Percentiles rank a stretch among this genome's conserved stretches.
Evolutionary conservation across 1,140 invertebrate genomes (phyloP).

Genomic region (Drosophila subpulchrella): DNA sequence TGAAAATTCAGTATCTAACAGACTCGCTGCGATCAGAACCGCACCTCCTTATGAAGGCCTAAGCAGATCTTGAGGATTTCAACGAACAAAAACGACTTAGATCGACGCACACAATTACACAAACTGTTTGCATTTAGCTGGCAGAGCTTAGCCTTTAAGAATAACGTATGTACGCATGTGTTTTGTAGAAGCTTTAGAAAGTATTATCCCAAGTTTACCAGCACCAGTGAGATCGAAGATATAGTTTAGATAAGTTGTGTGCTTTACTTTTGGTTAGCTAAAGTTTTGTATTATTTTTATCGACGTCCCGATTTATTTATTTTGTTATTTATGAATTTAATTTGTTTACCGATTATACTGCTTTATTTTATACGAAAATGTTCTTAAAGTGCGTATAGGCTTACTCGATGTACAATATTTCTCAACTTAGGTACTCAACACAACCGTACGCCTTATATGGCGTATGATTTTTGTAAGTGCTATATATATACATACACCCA

Average conservation of each 20-base stretch:
- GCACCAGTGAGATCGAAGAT: slow-evolving; percentile 54
- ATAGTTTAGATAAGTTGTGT: slow-evolving; percentile 42
- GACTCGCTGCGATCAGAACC: slow-evolving; percentile 83
- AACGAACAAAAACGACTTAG: slow-evolving; percentile 24
- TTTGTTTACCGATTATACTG: slow-evolving; percentile 22
- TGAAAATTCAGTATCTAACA: slow-evolving; percentile 84
- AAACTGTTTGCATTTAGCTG: slow-evolving; percentile 70
- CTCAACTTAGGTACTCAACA: slow-evolving; percentile 40
- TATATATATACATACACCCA: slow-evolving; percentile 39
- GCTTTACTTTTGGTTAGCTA: slow-evolving; percentile 47
- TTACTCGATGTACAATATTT: slow-evolving; percentile 37
- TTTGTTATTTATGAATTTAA: slow-evolving; percentile 44
- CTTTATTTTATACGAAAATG: slow-evolving; percentile 29
- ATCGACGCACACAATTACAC: slow-evolving; percentile 38
- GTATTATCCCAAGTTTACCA: slow-evolving; percentile 57
- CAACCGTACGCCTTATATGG: slow-evolving; percentile 16
- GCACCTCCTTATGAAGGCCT: slow-evolving; percentile 79
- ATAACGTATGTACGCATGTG: slow-evolving; percentile 27
- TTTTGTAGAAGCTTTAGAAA: slow-evolving; percentile 59
- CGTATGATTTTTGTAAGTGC: slow-evolving; percentile 27
- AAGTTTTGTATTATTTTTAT: slow-evolving; percentile 40
- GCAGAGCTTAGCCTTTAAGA: slow-evolving; percentile 35
- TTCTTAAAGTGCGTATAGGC: slow-evolving; percentile 60
- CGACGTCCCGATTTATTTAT: slow-evolving; percentile 39
- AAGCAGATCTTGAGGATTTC: slow-evolving; percentile 16